phyloP scores from a whole-genome alignment of 2,113 vertebrate species.

The Grallaria varia region DNA sequence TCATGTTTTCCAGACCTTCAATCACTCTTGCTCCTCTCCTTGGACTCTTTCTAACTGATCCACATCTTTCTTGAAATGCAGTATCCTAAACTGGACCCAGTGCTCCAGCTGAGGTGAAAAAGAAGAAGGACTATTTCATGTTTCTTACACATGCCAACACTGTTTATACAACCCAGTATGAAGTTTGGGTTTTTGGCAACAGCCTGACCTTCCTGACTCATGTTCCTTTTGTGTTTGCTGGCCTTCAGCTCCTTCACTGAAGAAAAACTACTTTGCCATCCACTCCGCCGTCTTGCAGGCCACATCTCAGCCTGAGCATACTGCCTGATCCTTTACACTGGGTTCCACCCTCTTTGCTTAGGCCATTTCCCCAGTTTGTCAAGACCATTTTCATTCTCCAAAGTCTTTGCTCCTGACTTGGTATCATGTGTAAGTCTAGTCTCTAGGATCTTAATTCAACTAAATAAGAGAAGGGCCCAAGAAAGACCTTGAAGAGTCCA shows the following conservation, averaged over 20 bases:
- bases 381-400: neutral
- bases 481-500: neutral
- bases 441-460: neutral
- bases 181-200: neutral
- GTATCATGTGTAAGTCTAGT: neutral
- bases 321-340: neutral
- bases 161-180: neutral
- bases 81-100: neutral
- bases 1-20: neutral
- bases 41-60: constrained; percentile 17
- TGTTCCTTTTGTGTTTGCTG: neutral
- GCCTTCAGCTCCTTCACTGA: neutral
- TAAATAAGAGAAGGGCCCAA: neutral
- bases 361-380: neutral
- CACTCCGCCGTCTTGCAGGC: neutral
- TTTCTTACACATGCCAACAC: neutral
- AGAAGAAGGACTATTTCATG: neutral
- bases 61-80: neutral
- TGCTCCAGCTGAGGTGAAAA: neutral
- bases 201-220: neutral
- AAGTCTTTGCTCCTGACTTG: neutral
- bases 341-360: neutral
- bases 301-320: accelerated
- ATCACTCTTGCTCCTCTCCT: neutral
- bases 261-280: neutral